These are phyloP conservation scores for Channa argus DNA, from an alignment of 2,113 vertebrate genomes.

Conservation along the genomic window DNA sequence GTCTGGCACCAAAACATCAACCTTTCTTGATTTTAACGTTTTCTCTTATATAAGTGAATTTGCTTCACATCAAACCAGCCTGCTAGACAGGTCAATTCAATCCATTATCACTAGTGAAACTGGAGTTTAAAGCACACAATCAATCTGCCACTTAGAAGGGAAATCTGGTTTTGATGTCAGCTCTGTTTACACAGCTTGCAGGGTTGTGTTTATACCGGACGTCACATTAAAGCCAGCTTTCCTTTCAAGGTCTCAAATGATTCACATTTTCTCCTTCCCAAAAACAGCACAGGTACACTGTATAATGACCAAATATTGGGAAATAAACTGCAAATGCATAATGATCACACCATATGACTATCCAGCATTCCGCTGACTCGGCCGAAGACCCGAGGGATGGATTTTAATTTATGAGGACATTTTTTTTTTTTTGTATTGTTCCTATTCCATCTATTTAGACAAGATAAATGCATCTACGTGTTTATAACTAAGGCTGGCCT, in stretches of 20 bases:
- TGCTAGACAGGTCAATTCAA: not conserved
- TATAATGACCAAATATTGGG: constrained; percentile 4
- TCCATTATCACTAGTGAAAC: not conserved
- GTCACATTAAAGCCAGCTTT: constrained; percentile 17
- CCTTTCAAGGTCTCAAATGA: constrained; percentile 20
- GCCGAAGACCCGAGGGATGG: constrained; percentile 36
- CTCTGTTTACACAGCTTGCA: constrained; percentile 65
- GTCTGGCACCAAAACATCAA: not conserved
- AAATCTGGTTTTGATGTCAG: constrained; percentile 51
- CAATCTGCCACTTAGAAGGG: constrained; percentile 7
- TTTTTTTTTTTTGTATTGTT: constrained; percentile 9
- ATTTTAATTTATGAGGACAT: constrained; percentile 54
- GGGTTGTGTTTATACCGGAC: constrained; percentile 43
- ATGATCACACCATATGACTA: constrained; percentile 57
- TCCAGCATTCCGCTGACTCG: constrained; percentile 48
- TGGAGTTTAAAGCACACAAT: constrained; percentile 12
- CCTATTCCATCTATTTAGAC: not conserved
- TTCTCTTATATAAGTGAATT: not conserved
- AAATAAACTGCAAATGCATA: constrained; percentile 36
- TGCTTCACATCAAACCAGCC: not conserved
- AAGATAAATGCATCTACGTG: constrained; percentile 19
- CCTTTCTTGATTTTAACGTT: not conserved
- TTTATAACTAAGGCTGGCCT: constrained; percentile 29
- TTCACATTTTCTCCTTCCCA: constrained; percentile 20
- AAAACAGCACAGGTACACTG: constrained; percentile 37